Percentiles rank a stretch among this genome's conserved stretches.
Conservation (phyloP, 2,888 invertebrate species). For the Norana najaformis region DNA sequence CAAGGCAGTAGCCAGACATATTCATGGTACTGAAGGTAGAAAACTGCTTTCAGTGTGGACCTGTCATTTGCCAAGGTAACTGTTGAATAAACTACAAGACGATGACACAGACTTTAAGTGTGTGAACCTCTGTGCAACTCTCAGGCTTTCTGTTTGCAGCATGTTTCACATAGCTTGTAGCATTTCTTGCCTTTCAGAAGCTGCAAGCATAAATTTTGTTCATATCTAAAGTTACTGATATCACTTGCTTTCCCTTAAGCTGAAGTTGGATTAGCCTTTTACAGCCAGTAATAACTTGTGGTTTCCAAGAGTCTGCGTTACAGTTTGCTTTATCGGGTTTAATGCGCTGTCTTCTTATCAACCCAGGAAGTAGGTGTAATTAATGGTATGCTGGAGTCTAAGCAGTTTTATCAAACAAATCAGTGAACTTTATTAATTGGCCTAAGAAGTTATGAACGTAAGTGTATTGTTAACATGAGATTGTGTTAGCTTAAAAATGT, state of each 20-base stretch:
- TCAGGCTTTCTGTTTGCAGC: neutral
- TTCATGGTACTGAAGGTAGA: constrained; percentile 4
- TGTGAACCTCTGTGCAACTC: neutral
- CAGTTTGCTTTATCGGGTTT: neutral
- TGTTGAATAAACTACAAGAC: neutral
- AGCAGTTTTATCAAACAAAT: neutral
- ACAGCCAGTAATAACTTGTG: neutral
- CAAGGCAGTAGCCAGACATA: constrained; percentile 20
- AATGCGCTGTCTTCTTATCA: neutral
- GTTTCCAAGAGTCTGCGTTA: neutral
- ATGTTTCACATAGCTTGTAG: neutral
- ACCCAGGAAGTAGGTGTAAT: neutral
- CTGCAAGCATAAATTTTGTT: neutral
- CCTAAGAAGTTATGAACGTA: neutral
- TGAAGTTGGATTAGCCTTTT: neutral
- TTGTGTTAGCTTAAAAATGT: neutral
- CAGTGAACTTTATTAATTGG: neutral
- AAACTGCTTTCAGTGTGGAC: neutral
- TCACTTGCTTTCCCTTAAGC: neutral
- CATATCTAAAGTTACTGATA: too few relatives aligned
- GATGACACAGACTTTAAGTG: neutral
- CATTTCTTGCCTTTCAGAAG: too few relatives aligned
- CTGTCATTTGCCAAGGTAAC: neutral
- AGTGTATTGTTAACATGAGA: neutral
- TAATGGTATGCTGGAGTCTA: neutral